Conservation (phyloP, 2,113 vertebrate species). For the Megaceryle maxima region DNA sequence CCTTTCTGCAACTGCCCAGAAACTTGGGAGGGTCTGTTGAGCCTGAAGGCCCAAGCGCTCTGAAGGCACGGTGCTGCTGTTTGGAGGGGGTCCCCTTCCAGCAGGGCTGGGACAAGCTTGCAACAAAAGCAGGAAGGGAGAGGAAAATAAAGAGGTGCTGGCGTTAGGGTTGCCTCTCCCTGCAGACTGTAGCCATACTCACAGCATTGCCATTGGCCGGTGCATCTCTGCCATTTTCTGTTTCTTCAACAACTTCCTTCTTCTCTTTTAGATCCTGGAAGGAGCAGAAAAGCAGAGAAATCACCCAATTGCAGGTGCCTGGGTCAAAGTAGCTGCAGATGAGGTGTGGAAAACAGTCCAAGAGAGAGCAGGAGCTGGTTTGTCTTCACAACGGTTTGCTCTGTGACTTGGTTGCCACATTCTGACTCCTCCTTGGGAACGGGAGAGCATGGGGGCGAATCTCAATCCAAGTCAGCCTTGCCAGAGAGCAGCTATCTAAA, state of each 20-base stretch:
- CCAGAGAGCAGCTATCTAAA: conserved; percentile 26
- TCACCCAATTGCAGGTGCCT: conserved; percentile 4
- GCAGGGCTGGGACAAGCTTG: background rate
- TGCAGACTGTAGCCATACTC: conserved; percentile 61
- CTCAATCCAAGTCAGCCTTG: conserved; percentile 1
- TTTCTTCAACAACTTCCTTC: conserved; percentile 92
- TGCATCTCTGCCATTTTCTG: conserved; percentile 91
- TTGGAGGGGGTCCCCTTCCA: background rate
- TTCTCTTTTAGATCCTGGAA: conserved; percentile 94
- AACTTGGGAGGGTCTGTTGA: background rate
- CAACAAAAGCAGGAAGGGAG: background rate
- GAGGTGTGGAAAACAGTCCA: background rate
- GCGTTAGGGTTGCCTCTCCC: background rate
- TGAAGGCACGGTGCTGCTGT: background rate
- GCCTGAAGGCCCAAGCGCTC: background rate
- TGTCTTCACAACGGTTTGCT: conserved; percentile 8
- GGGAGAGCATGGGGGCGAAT: background rate
- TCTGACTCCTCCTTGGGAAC: conserved; percentile 36
- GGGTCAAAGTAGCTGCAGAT: conserved; percentile 18
- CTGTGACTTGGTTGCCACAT: background rate
- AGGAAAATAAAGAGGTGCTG: background rate
- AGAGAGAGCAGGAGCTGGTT: background rate
- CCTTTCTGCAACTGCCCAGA: background rate
- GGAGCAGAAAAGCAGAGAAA: conserved; percentile 35
- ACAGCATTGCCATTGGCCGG: conserved; percentile 93